Conservation (phyloP, 1,140 invertebrate genomes). For the Ephestia elutella region DNA sequence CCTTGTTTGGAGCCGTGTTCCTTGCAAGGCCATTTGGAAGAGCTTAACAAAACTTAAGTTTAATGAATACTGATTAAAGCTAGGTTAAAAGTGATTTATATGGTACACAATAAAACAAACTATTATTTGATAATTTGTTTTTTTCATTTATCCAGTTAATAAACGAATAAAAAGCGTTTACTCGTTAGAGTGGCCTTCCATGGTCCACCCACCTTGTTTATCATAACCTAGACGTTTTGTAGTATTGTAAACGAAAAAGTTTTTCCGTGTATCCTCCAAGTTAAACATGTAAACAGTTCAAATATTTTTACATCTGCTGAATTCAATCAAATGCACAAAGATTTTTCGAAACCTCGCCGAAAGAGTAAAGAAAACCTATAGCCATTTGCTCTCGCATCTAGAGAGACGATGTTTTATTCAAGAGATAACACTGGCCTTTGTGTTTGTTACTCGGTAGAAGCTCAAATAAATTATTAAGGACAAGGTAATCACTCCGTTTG, state of each 20-base stretch:
- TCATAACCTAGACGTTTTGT: too few species aligned
- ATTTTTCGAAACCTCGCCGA: conserved; percentile 14
- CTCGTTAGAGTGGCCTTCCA: conserved; percentile 15
- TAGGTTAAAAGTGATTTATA: conserved; percentile 18
- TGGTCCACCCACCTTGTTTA: conserved; percentile 18
- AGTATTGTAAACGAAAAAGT: too few species aligned
- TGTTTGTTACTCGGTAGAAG: conserved; percentile 35
- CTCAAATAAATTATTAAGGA: conserved; percentile 39
- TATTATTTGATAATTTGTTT: not conserved
- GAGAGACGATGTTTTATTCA: conserved; percentile 38
- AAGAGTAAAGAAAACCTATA: conserved; percentile 20
- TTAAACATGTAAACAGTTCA: too few species aligned
- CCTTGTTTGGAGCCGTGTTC: conserved; percentile 26
- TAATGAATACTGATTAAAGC: conserved; percentile 20
- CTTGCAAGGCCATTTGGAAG: conserved; percentile 24
- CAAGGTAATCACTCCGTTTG: conserved; percentile 39
- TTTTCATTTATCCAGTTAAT: conserved; percentile 17
- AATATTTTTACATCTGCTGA: not conserved
- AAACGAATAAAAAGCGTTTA: conserved; percentile 14
- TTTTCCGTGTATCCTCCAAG: too few species aligned
- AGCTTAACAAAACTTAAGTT: conserved; percentile 28
- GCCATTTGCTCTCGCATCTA: conserved; percentile 17
- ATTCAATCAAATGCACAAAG: conserved; percentile 8
- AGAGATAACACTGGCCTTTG: conserved; percentile 35
- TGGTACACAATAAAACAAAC: conserved; percentile 22